Evolutionary conservation across 1,140 invertebrate species (phyloP).

Genomic region (Lucilia sericata): DNA sequence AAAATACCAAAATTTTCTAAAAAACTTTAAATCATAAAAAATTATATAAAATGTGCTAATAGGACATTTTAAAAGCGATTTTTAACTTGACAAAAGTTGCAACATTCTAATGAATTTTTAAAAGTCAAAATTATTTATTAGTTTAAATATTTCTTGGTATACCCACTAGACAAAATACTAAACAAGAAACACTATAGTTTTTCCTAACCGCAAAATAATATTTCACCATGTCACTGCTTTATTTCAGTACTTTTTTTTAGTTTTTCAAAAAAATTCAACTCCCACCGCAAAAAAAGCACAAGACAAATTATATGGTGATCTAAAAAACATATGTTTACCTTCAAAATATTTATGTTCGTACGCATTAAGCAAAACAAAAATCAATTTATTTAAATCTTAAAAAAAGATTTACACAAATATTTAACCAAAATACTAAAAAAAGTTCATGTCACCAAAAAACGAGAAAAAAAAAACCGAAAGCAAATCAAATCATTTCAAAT

Average conservation of each 20-base stretch:
- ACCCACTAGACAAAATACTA: background rate
- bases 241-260: background rate
- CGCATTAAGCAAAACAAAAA: background rate
- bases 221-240: slow-evolving; percentile 3
- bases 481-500: slow-evolving; percentile 12
- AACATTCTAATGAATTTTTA: no score
- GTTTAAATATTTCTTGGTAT: no score
- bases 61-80: no score
- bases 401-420: slow-evolving; percentile 38
- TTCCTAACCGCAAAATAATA: background rate
- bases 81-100: no score
- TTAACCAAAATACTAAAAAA: background rate
- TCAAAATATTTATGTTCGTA: slow-evolving; percentile 36
- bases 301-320: slow-evolving; percentile 43
- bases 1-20: no score
- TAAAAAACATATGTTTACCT: slow-evolving; percentile 42
- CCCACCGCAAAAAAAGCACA: background rate
- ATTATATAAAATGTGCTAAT: no score
- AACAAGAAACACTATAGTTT: background rate
- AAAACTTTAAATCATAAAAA: no score
- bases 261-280: background rate
- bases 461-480: background rate
- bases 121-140: no score
- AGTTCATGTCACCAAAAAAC: background rate
- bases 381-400: slow-evolving; percentile 37